Evolutionary conservation across 2,113 vertebrate genomes (phyloP).

Genomic region (Seriola dumerili): DNA sequence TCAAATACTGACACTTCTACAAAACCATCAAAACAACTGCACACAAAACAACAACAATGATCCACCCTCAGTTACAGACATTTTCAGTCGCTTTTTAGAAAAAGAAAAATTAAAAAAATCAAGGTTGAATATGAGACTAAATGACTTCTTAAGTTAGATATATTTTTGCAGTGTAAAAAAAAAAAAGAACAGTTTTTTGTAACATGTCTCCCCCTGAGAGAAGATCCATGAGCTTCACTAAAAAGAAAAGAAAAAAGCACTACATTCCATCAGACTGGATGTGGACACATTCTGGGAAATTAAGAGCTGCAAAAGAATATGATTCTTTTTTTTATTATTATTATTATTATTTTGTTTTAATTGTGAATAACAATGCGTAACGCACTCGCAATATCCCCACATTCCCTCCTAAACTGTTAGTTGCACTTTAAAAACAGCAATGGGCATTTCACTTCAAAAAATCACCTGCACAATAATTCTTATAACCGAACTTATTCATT

Average conservation of each 20-base stretch:
- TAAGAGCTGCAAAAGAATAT: conserved; percentile 20
- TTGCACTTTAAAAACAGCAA: conserved; percentile 79
- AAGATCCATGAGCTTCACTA: background rate
- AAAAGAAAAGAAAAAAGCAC: background rate
- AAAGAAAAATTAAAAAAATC: background rate
- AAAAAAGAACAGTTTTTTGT: background rate
- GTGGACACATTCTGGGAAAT: background rate
- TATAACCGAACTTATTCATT: background rate
- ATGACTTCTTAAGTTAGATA: background rate
- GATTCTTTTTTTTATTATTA: background rate
- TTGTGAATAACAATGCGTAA: conserved; percentile 11
- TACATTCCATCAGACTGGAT: conserved; percentile 32
- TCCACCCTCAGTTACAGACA: background rate
- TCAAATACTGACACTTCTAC: background rate
- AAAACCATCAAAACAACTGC: background rate
- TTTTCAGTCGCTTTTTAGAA: background rate
- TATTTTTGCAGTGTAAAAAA: conserved; percentile 22
- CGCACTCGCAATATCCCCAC: background rate
- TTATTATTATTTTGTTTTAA: background rate
- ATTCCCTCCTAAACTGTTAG: conserved; percentile 45
- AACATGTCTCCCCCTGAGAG: background rate
- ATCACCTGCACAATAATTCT: conserved; percentile 6
- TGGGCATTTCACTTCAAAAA: conserved; percentile 41
- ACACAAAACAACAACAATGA: conserved; percentile 23
- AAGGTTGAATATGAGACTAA: conserved; percentile 15